Conservation (phyloP, 2,113 vertebrate species). For the Sula dactylatra region DNA sequence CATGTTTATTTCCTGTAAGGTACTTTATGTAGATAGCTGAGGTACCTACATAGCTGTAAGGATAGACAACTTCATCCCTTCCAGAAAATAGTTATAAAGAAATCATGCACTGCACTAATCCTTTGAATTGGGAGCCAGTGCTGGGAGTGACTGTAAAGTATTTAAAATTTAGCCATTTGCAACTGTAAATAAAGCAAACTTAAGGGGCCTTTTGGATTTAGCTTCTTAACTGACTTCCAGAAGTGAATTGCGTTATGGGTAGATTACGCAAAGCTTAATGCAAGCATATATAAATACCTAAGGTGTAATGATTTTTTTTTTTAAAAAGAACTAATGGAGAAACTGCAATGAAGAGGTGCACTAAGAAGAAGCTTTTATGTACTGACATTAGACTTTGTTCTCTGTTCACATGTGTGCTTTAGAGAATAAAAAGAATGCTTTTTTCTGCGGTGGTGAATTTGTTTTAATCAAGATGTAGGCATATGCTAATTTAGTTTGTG, state of each 20-base stretch:
- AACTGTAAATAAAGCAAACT: conserved; percentile 63
- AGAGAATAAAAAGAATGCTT: conserved; percentile 49
- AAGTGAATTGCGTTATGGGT: conserved; percentile 45
- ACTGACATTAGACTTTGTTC: conserved; percentile 43
- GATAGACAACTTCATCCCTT: neutral
- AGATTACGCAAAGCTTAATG: conserved; percentile 49
- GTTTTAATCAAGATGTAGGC: conserved; percentile 52
- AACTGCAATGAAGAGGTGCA: conserved; percentile 48
- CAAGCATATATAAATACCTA: conserved; percentile 41
- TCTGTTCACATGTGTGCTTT: conserved; percentile 51
- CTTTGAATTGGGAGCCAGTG: conserved; percentile 47
- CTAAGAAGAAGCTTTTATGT: conserved; percentile 34
- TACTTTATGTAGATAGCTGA: neutral
- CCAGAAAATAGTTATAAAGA: neutral
- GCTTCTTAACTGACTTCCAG: conserved; percentile 58
- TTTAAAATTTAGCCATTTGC: conserved; percentile 51
- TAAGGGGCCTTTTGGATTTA: conserved; percentile 39
- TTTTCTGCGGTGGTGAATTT: conserved; percentile 44
- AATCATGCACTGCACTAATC: conserved; percentile 63
- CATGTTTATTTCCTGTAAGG: neutral
- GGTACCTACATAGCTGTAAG: neutral
- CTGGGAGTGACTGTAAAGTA: conserved; percentile 65
- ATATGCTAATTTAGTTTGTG: conserved; percentile 42
- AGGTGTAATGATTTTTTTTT: conserved; percentile 54
- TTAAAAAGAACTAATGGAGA: neutral